Base-by-base conservation (phyloP, 1,140 invertebrate genomes). In the Magallana angulata region DNA sequence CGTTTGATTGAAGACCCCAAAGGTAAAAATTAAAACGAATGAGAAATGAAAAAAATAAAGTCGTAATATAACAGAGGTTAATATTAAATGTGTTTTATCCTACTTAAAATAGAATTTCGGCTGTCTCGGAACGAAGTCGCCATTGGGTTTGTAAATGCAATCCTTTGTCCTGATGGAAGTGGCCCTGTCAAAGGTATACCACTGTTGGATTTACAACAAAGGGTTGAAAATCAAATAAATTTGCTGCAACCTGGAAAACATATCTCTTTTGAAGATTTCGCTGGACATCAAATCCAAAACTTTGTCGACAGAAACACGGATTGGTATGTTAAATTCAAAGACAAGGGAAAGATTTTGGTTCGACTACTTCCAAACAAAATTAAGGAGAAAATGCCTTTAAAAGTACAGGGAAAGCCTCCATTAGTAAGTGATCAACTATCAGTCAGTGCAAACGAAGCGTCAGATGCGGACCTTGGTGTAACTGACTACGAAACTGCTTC, bases 401-500 rank as follows among this genome's bases (percentile, higher is more conserved):
- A 64, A 64, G 60, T 64, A 16, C 16, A 64, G 18, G 60, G 60
- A 16, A 64, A 64, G 18, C 60, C 16, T 0, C 60, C 16, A 7
- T 64, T 18, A 64, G 60, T n/a, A 16, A 64, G 60, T 18, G 60
- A 64, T 7, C 16, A 7, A 64, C 60, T n/a, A 64, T 64, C 60
- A 7, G 14, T 64, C 60, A 3, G 60, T 18, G 18, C 60, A 14
- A 64, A 64, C 3, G 60, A 64, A 16, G 6, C 18, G 1, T 64
- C 60, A 16, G 60, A 64, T 16, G 7, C 16, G 3, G 60, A 64
- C 16, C 60, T 14, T n/a, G 18, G 7, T 64, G 18, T 64, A 4
- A 64, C 60, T n/a, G 60, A 64, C 60, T 64, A 64, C 60, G 60
- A 64, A 64, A 64, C 60, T n/a, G 60, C 60, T 18, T 64, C 60